Evolutionary conservation across 2,113 vertebrate species (phyloP).

Genomic region (Cyanoliseus patagonus): DNA sequence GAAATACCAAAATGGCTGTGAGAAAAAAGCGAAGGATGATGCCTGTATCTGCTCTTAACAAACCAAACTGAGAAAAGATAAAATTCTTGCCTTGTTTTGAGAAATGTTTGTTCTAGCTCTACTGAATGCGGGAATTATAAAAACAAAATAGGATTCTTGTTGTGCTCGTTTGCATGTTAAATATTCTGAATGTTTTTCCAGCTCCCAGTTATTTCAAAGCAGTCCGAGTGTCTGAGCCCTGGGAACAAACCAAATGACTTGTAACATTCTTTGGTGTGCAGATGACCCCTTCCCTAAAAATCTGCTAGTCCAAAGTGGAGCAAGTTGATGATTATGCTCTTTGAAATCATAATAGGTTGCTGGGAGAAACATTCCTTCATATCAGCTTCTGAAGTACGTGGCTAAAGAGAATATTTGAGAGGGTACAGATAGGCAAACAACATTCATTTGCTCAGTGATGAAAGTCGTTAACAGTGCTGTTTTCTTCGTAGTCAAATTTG

Average conservation of each 20-base stretch:
- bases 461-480: not conserved
- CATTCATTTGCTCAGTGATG: not conserved
- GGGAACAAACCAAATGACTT: constrained; percentile 47
- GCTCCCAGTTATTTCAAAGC: constrained; percentile 55
- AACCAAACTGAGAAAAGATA: not conserved
- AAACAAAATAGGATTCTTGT: constrained; percentile 60
- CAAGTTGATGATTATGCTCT: not conserved
- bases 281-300: constrained; percentile 57
- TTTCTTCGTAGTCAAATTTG: not conserved
- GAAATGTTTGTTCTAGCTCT: constrained; percentile 27
- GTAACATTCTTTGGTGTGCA: constrained; percentile 9
- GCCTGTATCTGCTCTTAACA: not conserved
- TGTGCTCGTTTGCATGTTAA: constrained; percentile 36
- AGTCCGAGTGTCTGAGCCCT: constrained; percentile 27
- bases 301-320: constrained; percentile 15
- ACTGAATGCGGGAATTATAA: constrained; percentile 40
- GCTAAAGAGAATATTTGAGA: not conserved
- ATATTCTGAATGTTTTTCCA: constrained; percentile 59
- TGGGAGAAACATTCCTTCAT: not conserved
- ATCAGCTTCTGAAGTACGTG: not conserved
- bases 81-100: not conserved
- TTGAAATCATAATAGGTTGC: constrained; percentile 27
- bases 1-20: not conserved
- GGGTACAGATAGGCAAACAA: not conserved
- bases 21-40: not conserved